Evolutionary conservation across 2,797 vertebrate genomes (phyloP).

Genomic region (Erpetoichthys calabaricus): DNA sequence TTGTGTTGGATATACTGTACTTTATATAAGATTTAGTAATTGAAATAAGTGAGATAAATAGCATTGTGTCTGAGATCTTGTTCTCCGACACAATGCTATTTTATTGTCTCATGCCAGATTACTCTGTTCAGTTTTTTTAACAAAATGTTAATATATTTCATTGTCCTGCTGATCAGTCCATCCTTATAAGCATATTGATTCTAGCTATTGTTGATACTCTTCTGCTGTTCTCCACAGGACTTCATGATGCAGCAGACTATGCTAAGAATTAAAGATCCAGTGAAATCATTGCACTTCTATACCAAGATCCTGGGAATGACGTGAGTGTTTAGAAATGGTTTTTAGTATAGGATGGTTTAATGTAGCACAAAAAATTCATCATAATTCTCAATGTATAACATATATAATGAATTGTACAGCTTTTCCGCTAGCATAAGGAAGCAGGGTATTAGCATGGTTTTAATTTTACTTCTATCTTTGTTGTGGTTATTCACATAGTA

Average conservation of each 20-base stretch:
- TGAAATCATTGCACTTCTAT: slow-evolving; percentile 90
- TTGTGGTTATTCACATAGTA: no score
- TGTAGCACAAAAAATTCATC: not conserved
- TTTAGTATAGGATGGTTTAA: not conserved
- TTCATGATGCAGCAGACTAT: slow-evolving; percentile 96
- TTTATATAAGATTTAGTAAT: no score
- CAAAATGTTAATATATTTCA: not conserved
- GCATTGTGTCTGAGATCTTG: not conserved
- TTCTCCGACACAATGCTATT: not conserved
- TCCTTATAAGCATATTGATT: not conserved
- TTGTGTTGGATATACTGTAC: no score
- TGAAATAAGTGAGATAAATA: not conserved
- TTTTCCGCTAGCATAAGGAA: no score
- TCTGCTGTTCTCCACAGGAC: slow-evolving; percentile 47
- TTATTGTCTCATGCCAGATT: not conserved
- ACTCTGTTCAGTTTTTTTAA: not conserved
- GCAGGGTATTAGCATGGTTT: no score
- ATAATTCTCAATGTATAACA: not conserved
- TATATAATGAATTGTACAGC: not conserved
- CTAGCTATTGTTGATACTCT: not conserved
- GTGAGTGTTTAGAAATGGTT: slow-evolving; percentile 48
- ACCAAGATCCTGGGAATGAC: slow-evolving; percentile 91
- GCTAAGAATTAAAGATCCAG: slow-evolving; percentile 88
- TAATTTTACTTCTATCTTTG: no score
- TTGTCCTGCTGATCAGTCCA: not conserved